These are phyloP conservation scores for Tethya wilhelma DNA, from an alignment of 37 sponge, comb jelly and placozoan genomes.

Conservation along the genomic window DNA sequence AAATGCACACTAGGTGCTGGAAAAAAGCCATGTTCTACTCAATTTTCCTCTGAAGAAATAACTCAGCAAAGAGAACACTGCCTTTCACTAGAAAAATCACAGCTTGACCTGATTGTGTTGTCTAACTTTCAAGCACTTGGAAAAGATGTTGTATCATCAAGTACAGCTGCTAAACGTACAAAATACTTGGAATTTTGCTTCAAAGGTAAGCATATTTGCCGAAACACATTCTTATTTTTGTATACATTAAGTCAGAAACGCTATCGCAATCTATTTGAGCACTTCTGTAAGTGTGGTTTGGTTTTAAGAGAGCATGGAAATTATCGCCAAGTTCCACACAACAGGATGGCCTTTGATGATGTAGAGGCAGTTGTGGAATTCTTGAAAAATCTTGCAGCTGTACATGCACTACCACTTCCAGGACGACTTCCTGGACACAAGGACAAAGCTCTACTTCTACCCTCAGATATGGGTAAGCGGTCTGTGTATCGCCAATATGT, in stretches of 20 bases:
- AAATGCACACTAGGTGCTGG: no score
- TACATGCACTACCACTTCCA: slow-evolving; percentile 9
- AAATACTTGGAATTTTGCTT: background rate
- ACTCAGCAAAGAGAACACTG: no score
- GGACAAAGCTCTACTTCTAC: slow-evolving; percentile 6
- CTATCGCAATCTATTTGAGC: background rate
- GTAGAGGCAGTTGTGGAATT: background rate
- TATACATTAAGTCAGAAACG: background rate
- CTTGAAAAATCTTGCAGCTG: background rate
- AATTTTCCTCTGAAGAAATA: no score
- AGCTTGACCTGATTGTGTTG: background rate
- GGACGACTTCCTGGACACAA: slow-evolving; percentile 5
- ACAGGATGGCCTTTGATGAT: background rate
- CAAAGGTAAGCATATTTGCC: background rate
- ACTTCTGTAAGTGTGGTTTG: background rate
- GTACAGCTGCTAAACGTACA: background rate
- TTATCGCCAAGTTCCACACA: background rate
- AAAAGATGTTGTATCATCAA: background rate
- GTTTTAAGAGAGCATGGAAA: slow-evolving; percentile 2
- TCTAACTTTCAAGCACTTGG: background rate
- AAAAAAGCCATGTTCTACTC: no score
- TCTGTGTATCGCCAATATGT: slow-evolving; percentile 9
- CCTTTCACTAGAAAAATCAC: background rate
- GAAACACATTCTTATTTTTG: background rate
- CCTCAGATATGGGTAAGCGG: slow-evolving; percentile 14